A percentile compares a stretch with the other conserved stretches of the same genome.
These are phyloP conservation scores for Parazoanthus atlanticus DNA, from an alignment of 92 coral and sea anemone species.

Conservation along the genomic window DNA sequence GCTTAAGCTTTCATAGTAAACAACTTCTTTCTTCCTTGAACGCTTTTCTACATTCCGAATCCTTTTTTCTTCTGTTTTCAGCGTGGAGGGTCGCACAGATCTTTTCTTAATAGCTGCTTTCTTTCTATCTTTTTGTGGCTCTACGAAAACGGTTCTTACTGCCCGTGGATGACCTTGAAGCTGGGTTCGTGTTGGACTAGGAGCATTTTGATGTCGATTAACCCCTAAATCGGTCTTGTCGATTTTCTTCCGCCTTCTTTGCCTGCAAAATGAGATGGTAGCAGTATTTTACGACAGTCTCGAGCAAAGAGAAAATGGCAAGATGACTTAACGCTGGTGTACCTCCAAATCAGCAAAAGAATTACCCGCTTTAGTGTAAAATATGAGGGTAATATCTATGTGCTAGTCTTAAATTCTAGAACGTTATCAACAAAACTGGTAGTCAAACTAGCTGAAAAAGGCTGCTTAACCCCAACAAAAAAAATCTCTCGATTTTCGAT, in stretches of 20 bases:
- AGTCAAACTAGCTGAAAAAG: too few species aligned
- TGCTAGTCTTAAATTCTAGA: too few species aligned
- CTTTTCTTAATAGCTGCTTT: neutral
- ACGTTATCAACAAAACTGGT: too few species aligned
- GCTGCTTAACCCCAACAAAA: too few species aligned
- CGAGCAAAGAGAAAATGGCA: neutral
- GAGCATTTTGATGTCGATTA: neutral
- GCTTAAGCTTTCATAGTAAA: conserved; percentile 63
- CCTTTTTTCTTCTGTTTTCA: neutral
- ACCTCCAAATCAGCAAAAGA: neutral
- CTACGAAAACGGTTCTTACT: neutral
- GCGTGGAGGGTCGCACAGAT: neutral
- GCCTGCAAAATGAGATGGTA: conserved; percentile 12
- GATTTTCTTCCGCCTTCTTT: conserved; percentile 21
- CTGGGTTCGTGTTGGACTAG: neutral
- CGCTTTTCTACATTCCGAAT: neutral
- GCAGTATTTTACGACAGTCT: neutral
- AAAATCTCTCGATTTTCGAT: too few species aligned
- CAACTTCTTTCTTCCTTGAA: neutral
- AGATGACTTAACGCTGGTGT: neutral
- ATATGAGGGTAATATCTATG: too few species aligned
- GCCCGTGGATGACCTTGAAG: neutral
- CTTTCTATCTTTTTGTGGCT: conserved; percentile 12
- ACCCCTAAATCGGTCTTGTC: neutral
- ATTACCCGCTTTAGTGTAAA: neutral